phyloP scores from a whole-genome alignment of 2,888 invertebrate species.

The Euzophera pinguis region DNA sequence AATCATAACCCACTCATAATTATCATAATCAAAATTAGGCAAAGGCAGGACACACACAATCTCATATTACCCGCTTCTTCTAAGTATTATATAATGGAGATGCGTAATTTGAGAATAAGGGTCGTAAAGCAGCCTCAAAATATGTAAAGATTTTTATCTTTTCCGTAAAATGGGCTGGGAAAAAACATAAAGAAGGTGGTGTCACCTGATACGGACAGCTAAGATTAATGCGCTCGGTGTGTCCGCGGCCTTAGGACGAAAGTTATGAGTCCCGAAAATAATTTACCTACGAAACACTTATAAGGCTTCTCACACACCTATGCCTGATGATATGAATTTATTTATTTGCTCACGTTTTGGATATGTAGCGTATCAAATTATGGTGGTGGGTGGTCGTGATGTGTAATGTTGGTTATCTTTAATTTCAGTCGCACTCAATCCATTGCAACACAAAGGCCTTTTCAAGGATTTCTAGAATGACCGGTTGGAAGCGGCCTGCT shows the following conservation, averaged over 20 bases:
- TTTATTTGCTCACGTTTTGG: too few species aligned
- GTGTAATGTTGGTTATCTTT: too few species aligned
- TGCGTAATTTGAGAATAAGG: constrained; percentile 77
- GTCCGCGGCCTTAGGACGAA: constrained; percentile 75
- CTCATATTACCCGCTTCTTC: constrained; percentile 50
- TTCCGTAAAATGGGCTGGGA: constrained; percentile 80
- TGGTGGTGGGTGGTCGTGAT: too few species aligned
- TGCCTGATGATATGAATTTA: too few species aligned
- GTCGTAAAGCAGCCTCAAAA: constrained; percentile 77
- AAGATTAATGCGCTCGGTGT: constrained; percentile 73
- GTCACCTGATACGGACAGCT: constrained; percentile 78
- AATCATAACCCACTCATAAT: constrained; percentile 6
- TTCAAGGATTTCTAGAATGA: too few species aligned
- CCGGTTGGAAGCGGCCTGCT: too few species aligned
- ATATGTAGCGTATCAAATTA: too few species aligned
- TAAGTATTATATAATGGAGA: constrained; percentile 70
- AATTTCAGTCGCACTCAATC: too few species aligned
- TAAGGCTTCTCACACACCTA: neutral
- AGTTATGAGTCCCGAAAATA: constrained; percentile 72
- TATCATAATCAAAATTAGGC: constrained; percentile 11
- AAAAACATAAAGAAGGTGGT: constrained; percentile 81
- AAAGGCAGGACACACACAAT: constrained; percentile 5
- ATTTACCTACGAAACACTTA: constrained; percentile 51
- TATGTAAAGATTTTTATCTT: constrained; percentile 81
- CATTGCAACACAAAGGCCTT: too few species aligned